A percentile compares a stretch with the other conserved stretches of the same genome.
phyloP scores from a whole-genome alignment of 2,888 invertebrate genomes.

The Hetaerina titia region DNA sequence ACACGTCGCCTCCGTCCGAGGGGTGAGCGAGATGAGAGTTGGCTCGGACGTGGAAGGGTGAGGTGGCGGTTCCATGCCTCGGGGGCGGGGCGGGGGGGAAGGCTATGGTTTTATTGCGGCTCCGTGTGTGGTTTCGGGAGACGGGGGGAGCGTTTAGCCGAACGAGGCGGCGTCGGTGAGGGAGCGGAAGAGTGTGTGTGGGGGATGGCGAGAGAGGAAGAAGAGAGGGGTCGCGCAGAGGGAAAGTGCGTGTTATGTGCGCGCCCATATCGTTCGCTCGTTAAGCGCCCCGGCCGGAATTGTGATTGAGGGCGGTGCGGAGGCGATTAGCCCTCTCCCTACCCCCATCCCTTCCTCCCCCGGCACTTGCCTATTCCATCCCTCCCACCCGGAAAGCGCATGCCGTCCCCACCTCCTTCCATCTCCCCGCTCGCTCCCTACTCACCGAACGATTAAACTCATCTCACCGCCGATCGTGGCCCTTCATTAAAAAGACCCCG shows the following conservation, averaged over 20 bases:
- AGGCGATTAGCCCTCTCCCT: neutral
- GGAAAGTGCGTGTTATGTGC: neutral
- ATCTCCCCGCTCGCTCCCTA: neutral
- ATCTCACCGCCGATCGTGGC: neutral
- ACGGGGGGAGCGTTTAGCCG: neutral
- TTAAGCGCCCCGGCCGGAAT: slow-evolving; percentile 1
- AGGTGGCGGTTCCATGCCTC: neutral
- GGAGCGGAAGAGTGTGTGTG: neutral
- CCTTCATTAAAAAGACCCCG: neutral
- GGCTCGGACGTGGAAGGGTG: neutral
- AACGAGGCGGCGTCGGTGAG: neutral
- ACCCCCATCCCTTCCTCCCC: neutral
- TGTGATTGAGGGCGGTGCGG: neutral
- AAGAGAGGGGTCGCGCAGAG: neutral
- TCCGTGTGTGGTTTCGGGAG: neutral
- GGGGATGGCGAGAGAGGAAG: neutral
- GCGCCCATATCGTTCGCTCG: slow-evolving; percentile 25
- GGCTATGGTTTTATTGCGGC: slow-evolving; percentile 19
- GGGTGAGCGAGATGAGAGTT: neutral
- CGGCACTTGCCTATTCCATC: neutral
- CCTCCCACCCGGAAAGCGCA: neutral
- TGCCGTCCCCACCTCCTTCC: neutral
- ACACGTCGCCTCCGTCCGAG: neutral
- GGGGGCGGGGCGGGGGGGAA: neutral
- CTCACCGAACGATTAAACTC: neutral